phyloP scores from a whole-genome alignment of 2,797 vertebrate species.

The Otus scops region DNA sequence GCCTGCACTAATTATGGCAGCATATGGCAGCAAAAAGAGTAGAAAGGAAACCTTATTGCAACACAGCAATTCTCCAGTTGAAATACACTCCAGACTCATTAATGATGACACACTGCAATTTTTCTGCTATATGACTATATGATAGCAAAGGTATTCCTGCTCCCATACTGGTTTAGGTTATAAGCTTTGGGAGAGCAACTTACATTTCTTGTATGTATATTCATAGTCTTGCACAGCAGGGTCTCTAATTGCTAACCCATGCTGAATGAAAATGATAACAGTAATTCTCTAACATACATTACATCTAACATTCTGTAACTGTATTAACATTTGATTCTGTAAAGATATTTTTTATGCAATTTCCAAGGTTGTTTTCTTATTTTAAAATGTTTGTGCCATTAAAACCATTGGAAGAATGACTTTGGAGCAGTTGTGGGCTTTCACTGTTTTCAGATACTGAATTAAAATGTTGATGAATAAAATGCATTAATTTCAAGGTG shows the following conservation, averaged over 20 bases:
- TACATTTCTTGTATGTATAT: neutral
- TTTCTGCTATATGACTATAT: neutral
- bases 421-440: neutral
- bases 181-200: neutral
- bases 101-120: neutral
- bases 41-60: neutral
- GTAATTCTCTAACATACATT: neutral
- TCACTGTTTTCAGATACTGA: neutral
- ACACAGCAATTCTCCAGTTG: neutral
- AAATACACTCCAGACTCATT: neutral
- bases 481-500: neutral
- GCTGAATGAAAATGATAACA: neutral
- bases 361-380: neutral
- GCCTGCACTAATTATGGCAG: conserved; percentile 34
- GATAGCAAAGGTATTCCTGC: neutral
- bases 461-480: neutral
- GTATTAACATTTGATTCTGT: neutral
- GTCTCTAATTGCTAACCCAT: neutral
- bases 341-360: neutral
- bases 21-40: neutral
- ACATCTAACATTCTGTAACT: neutral
- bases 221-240: neutral
- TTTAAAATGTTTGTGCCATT: neutral
- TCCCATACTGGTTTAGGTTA: neutral
- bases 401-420: neutral